Conservation (phyloP, 2,113 vertebrate species). For the Zosterops borbonicus region DNA sequence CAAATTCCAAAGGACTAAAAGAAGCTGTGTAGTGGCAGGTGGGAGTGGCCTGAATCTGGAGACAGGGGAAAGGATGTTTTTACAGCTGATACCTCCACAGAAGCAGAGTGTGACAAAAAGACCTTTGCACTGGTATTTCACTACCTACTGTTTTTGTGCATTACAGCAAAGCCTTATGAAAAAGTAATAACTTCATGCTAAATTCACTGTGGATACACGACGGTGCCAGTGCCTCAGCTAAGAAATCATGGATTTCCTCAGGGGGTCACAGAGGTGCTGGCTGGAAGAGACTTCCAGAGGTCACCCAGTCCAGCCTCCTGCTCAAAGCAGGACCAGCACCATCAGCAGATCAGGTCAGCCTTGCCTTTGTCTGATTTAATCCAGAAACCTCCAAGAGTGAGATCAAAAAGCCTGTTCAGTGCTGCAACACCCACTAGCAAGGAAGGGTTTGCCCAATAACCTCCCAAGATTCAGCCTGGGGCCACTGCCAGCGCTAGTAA, state of each 20-base stretch:
- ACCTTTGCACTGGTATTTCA: not conserved
- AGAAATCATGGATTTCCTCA: rapidly evolving
- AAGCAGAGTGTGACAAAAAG: not conserved
- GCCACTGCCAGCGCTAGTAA: rapidly evolving
- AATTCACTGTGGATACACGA: not conserved
- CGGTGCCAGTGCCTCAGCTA: rapidly evolving
- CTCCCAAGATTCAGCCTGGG: not conserved
- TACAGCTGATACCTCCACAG: not conserved
- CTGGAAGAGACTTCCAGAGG: not conserved
- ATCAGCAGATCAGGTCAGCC: not conserved
- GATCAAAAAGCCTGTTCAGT: not conserved
- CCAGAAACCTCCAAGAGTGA: not conserved
- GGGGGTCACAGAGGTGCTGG: not conserved
- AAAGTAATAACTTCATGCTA: not conserved
- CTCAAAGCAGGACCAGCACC: not conserved
- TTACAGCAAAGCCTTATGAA: not conserved
- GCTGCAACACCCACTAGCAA: not conserved
- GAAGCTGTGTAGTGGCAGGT: no score
- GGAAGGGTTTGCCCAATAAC: not conserved
- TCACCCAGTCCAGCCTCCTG: not conserved
- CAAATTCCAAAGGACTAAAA: not conserved
- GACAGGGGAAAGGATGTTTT: not conserved
- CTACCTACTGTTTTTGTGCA: rapidly evolving
- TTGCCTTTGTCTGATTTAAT: not conserved
- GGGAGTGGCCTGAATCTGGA: not conserved